Evolutionary conservation across 1,140 invertebrate genomes (phyloP), one percentile per base, ranked within the genome.

Genomic region (Drusus annulatus): DNA sequence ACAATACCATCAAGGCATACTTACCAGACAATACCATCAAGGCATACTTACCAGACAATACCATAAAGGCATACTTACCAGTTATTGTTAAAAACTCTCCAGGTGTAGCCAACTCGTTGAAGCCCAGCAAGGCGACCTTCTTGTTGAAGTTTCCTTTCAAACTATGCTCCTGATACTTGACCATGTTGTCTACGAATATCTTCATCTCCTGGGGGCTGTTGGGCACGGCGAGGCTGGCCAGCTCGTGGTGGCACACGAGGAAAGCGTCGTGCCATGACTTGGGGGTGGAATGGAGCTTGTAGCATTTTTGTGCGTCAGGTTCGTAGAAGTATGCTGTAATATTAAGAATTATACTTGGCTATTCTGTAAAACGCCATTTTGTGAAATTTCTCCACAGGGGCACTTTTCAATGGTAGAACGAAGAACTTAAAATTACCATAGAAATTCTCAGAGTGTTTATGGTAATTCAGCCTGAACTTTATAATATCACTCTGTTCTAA

Each of bases 261-360:
- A 80, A 84, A 0, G 86, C 86, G 6, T 84, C 79, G 10, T 83
- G 78, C 84, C 84, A 87, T 8, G 69, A 83, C 28, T 68, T 69
- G 0, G 83, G 80, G 1, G 60, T 50, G 5, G 23, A 62, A 63
- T 87, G 86, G 60, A 86, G 81, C 68, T 86, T 87, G 75, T 86
- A 87, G 63, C 85, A 86, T 15, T 31, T 17, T 16, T 71, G 21
- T 1, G 52, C 16, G 7, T 50, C 28, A 16, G 13, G 3, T 15
- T 52, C 10, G 19, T 28, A 78, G 31, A 74, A 36, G 21, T 78
- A 81, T 16, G 63, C 80, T 76, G 19, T 15, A 76, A 76, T n/a
- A 23, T 4, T 36, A 65, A 63, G 13, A 5, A 45, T 13, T 36
- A 7, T 8, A 36, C 1, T 3, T 54, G 3, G n/a, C 8, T n/a